phyloP scores from a whole-genome alignment of 2,888 invertebrate species.

The Caenorhabditis zanzibari region DNA sequence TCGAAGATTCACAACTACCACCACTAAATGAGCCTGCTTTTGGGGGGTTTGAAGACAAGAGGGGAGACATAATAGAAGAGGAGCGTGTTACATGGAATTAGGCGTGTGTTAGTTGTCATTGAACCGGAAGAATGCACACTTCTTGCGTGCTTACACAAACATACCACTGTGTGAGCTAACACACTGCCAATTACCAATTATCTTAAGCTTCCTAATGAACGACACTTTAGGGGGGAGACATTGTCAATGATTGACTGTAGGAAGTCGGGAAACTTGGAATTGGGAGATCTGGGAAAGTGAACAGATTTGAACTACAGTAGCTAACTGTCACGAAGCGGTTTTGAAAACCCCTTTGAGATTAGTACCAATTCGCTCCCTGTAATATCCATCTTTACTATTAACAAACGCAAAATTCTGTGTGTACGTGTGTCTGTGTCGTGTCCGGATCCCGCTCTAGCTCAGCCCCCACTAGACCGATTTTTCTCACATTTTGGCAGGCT shows the following conservation, averaged over 20 bases:
- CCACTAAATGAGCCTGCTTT: slow-evolving; percentile 60
- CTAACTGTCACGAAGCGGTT: too few relatives aligned
- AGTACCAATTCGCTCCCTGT: too few relatives aligned
- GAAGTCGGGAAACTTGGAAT: not conserved
- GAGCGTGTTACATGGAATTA: slow-evolving; percentile 67
- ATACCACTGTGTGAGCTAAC: slow-evolving; percentile 38
- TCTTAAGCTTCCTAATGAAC: slow-evolving; percentile 38
- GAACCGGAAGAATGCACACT: slow-evolving; percentile 68
- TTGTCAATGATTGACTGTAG: slow-evolving; percentile 1
- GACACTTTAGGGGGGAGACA: slow-evolving; percentile 38
- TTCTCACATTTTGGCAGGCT: too few relatives aligned
- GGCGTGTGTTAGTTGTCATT: slow-evolving; percentile 60
- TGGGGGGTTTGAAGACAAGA: slow-evolving; percentile 15
- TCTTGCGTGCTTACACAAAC: slow-evolving; percentile 67
- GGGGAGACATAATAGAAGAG: slow-evolving; percentile 56
- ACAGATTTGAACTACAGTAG: too few relatives aligned
- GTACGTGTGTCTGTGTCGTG: too few relatives aligned
- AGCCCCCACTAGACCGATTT: too few relatives aligned
- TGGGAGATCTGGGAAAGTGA: not conserved
- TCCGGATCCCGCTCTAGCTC: too few relatives aligned
- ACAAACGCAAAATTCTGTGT: too few relatives aligned
- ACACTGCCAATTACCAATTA: slow-evolving; percentile 61
- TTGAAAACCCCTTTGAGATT: too few relatives aligned
- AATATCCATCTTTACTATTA: too few relatives aligned
- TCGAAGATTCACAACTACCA: slow-evolving; percentile 15